Evolutionary conservation across 2,797 vertebrate genomes (phyloP).

Genomic region (Hyperoplus lanceolatus): DNA sequence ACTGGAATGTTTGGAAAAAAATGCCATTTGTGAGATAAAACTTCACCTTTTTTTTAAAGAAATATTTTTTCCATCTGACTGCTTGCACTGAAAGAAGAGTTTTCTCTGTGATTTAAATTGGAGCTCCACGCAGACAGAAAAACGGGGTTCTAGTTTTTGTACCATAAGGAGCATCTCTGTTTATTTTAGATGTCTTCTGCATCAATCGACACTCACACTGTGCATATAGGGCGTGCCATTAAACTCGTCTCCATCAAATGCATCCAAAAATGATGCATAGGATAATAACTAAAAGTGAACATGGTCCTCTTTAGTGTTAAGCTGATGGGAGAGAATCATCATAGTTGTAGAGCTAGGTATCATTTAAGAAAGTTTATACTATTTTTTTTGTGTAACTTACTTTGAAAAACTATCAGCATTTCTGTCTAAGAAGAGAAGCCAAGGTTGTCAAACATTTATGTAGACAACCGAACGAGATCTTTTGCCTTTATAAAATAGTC

Average conservation of each 20-base stretch:
- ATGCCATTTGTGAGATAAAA: constrained; percentile 50
- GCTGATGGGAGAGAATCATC: constrained; percentile 6
- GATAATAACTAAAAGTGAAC: neutral
- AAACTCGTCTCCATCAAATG: constrained; percentile 27
- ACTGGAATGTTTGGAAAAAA: constrained; percentile 48
- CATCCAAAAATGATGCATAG: neutral
- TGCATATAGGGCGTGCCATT: constrained; percentile 17
- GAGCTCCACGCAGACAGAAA: neutral
- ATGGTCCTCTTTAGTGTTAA: neutral
- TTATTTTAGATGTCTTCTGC: constrained; percentile 17
- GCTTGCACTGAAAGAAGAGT: constrained; percentile 63
- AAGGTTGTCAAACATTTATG: neutral
- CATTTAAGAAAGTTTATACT: neutral
- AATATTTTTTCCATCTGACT: constrained; percentile 68
- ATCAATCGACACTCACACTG: constrained; percentile 28
- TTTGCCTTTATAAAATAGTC: neutral
- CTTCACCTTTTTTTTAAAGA: constrained; percentile 34
- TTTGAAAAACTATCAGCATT: neutral
- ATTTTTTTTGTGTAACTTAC: constrained; percentile 11
- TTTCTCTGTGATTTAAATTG: constrained; percentile 13
- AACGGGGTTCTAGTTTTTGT: constrained; percentile 4
- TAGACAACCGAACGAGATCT: neutral
- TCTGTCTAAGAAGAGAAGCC: neutral
- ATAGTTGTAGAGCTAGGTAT: constrained; percentile 1
- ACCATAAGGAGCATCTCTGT: neutral